Evolutionary conservation across 2,113 vertebrate genomes (phyloP).

Genomic region (Neolamprologus ventralis): DNA sequence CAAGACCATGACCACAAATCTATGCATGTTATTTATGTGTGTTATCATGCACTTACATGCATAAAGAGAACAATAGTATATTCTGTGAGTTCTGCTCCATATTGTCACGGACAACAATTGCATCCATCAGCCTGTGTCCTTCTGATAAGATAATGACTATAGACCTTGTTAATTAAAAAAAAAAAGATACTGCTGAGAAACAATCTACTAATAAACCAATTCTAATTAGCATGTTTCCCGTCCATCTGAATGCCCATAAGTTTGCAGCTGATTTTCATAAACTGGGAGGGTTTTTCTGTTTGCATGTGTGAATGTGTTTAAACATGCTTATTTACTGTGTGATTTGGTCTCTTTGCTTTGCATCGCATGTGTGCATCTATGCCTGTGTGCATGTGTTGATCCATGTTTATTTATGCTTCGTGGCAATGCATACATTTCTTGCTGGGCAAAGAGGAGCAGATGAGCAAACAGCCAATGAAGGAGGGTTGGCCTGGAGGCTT

Average conservation of each 20-base stretch:
- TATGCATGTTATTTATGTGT: not conserved
- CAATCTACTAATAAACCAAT: not conserved
- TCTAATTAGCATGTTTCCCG: not conserved
- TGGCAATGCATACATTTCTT: constrained; percentile 33
- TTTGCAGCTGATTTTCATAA: not conserved
- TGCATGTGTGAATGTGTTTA: not conserved
- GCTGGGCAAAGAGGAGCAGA: constrained; percentile 24
- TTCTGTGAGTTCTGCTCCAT: not conserved
- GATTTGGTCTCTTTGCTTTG: constrained; percentile 3
- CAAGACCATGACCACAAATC: not conserved
- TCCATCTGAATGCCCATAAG: not conserved
- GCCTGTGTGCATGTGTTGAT: not conserved
- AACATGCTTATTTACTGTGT: constrained; percentile 8
- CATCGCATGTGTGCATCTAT: not conserved
- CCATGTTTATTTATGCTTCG: constrained; percentile 21
- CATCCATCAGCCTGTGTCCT: not conserved
- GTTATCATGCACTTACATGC: not conserved
- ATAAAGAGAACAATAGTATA: not conserved
- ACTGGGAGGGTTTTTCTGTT: not conserved
- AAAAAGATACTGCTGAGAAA: not conserved
- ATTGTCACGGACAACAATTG: not conserved
- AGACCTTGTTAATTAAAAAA: not conserved
- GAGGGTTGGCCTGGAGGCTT: not conserved
- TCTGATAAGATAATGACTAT: not conserved
- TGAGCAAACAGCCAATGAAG: constrained; percentile 22